phyloP scores from a whole-genome alignment of 2,797 vertebrate species.

The Labroides dimidiatus region DNA sequence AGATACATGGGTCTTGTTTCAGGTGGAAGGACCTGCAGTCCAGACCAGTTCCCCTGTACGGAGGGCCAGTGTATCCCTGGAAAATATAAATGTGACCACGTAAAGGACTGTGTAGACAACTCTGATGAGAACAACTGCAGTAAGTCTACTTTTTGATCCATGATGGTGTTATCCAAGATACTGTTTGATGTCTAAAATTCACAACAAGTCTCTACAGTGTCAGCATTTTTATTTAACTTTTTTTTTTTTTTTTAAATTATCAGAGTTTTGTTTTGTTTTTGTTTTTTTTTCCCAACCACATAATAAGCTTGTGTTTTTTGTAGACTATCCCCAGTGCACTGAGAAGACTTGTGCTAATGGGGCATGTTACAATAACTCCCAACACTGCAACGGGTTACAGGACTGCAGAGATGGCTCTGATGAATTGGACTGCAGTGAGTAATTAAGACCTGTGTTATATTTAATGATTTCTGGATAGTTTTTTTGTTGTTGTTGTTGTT shows the following conservation, averaged over 20 bases:
- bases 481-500: too few species aligned
- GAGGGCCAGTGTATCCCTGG: slow-evolving; percentile 82
- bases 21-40: slow-evolving; percentile 77
- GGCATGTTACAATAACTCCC: slow-evolving; percentile 80
- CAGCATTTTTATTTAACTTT: neutral
- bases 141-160: slow-evolving; percentile 55
- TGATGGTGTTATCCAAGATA: neutral
- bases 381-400: slow-evolving; percentile 77
- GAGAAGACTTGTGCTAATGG: slow-evolving; percentile 81
- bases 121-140: slow-evolving; percentile 82
- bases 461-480: neutral
- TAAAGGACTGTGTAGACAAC: slow-evolving; percentile 81
- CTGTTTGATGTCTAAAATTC: neutral
- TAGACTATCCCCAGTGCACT: slow-evolving; percentile 79
- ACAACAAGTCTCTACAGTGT: neutral
- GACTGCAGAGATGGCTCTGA: slow-evolving; percentile 84
- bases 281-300: neutral
- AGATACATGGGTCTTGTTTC: slow-evolving; percentile 10
- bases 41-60: slow-evolving; percentile 80
- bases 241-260: neutral
- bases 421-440: slow-evolving; percentile 84
- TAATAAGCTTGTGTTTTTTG: slow-evolving; percentile 1
- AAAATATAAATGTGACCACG: slow-evolving; percentile 79
- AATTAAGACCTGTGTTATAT: neutral
- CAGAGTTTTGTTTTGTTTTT: too few species aligned